A percentile compares a stretch with the other conserved stretches of the same genome.
Evolutionary conservation across 2,888 invertebrate genomes (phyloP).

Genomic region (Leptinotarsa rubiginosa): DNA sequence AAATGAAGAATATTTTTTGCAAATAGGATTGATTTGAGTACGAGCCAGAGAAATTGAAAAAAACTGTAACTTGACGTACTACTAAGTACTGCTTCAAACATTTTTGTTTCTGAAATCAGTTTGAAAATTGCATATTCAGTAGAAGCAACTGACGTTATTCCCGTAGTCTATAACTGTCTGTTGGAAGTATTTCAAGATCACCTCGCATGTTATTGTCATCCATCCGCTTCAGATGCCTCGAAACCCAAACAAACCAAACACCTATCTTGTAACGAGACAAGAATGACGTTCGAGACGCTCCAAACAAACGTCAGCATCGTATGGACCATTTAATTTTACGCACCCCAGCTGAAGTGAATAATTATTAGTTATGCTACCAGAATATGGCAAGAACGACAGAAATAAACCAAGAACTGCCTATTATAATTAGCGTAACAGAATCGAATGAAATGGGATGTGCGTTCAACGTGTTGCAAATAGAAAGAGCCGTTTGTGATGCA

Average conservation of each 20-base stretch:
- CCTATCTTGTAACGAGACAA: constrained; percentile 23
- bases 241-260: constrained; percentile 21
- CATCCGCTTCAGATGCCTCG: constrained; percentile 6
- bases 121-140: background rate
- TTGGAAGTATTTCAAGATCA: background rate
- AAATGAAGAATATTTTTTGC: too few species aligned
- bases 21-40: too few species aligned
- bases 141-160: background rate
- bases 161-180: background rate
- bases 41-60: too few species aligned
- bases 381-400: constrained; percentile 19
- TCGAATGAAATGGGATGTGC: constrained; percentile 26
- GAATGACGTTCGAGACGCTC: constrained; percentile 18
- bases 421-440: constrained; percentile 28
- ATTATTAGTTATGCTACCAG: constrained; percentile 26
- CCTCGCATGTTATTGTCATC: background rate
- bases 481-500: constrained; percentile 8
- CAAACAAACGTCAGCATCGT: constrained; percentile 19
- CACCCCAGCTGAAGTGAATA: constrained; percentile 27
- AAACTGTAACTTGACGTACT: too few species aligned
- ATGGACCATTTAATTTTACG: constrained; percentile 29
- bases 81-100: background rate
- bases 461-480: constrained; percentile 34
- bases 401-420: constrained; percentile 22
- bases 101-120: background rate